Percentiles rank a stretch among this genome's conserved stretches.
Evolutionary conservation across 2,797 vertebrate genomes (phyloP).

Genomic region (Galagoides demidoff): DNA sequence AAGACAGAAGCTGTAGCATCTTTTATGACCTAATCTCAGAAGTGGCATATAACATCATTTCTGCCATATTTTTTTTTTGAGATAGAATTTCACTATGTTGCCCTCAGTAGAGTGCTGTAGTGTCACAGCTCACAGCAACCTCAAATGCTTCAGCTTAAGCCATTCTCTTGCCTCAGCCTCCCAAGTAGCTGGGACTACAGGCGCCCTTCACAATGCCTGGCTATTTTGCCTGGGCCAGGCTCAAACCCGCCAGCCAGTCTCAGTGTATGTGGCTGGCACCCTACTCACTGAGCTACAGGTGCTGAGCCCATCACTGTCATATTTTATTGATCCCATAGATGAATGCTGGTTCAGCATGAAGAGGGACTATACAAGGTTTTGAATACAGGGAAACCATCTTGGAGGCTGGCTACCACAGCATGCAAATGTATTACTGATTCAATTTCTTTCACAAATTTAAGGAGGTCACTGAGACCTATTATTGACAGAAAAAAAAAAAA

Average conservation of each 20-base stretch:
- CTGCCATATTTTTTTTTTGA: neutral
- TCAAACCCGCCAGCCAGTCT: too few species aligned
- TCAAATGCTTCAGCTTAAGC: too few species aligned
- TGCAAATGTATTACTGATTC: neutral
- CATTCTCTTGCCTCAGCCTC: too few species aligned
- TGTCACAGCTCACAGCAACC: too few species aligned
- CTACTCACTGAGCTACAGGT: too few species aligned
- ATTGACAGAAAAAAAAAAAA: constrained; percentile 9
- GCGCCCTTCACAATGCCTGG: too few species aligned
- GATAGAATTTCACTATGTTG: too few species aligned
- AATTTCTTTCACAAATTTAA: constrained; percentile 27
- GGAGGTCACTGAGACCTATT: neutral
- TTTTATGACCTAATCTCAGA: neutral
- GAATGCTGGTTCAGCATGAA: neutral
- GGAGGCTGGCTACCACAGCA: neutral
- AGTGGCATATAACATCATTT: neutral
- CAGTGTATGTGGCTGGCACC: too few species aligned
- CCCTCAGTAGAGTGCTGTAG: too few species aligned
- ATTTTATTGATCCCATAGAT: neutral
- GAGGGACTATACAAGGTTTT: neutral
- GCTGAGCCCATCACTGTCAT: neutral
- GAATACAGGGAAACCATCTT: neutral
- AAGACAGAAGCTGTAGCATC: neutral
- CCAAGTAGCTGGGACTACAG: too few species aligned
- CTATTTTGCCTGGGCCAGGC: too few species aligned